Evolutionary conservation across 1,140 invertebrate genomes (phyloP).

Genomic region (Aphelenchoides fujianensis): DNA sequence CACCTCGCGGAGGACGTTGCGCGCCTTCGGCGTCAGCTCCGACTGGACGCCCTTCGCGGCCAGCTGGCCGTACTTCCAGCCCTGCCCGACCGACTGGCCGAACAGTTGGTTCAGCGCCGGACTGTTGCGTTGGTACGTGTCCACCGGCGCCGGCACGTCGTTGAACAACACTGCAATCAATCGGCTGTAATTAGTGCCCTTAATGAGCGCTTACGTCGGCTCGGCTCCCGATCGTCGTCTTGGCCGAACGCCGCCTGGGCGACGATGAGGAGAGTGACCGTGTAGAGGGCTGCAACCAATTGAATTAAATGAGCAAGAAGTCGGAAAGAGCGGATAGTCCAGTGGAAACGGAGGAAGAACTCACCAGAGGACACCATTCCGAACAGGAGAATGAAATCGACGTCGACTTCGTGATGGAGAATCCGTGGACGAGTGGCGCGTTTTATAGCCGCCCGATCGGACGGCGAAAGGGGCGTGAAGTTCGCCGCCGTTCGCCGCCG

Average conservation of each 20-base stretch:
- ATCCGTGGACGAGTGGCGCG: background rate
- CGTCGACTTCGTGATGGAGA: background rate
- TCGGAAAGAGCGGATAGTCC: background rate
- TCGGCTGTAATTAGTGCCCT: background rate
- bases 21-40: background rate
- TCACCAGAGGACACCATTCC: background rate
- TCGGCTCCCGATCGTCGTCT: background rate
- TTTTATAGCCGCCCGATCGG: too few species aligned
- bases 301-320: background rate
- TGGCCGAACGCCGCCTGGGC: background rate
- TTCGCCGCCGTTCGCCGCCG: too few species aligned
- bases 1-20: slow-evolving; percentile 6
- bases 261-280: background rate
- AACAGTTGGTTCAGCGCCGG: slow-evolving; percentile 8
- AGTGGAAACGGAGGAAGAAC: background rate
- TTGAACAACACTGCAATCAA: background rate
- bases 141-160: background rate
- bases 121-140: slow-evolving; percentile 8
- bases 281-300: background rate
- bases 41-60: background rate
- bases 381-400: background rate
- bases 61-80: slow-evolving; percentile 12
- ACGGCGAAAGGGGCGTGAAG: too few species aligned
- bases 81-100: background rate
- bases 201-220: background rate